Conservation (phyloP, 2,888 invertebrate genomes). For the Ellobium chinense region DNA sequence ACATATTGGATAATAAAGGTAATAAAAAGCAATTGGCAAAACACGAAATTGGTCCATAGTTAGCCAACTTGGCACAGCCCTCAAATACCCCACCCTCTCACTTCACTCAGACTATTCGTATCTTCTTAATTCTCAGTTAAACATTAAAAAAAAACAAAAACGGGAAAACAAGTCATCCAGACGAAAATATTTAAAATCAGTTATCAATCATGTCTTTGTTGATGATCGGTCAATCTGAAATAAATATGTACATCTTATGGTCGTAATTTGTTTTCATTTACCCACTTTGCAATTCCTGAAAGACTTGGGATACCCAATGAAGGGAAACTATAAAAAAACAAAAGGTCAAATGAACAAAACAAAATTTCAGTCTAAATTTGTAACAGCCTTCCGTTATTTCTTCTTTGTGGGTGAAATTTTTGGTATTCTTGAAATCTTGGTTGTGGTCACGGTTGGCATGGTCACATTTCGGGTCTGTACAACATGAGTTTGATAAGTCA, state of each 20-base stretch:
- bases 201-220: background rate
- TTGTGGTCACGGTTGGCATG: slow-evolving; percentile 59
- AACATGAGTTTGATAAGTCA: slow-evolving; percentile 76
- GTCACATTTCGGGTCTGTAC: slow-evolving; percentile 66
- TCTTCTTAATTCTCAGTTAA: background rate
- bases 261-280: background rate
- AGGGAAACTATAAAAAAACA: background rate
- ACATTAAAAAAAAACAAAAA: background rate
- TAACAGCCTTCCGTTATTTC: slow-evolving; percentile 35
- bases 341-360: background rate
- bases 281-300: slow-evolving; percentile 11
- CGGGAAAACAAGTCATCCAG: no score
- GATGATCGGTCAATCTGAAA: background rate
- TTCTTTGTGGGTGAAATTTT: slow-evolving; percentile 64
- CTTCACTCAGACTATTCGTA: background rate
- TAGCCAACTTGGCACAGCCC: background rate
- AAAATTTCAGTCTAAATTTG: background rate
- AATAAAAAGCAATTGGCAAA: background rate
- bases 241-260: slow-evolving; percentile 20
- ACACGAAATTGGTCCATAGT: background rate
- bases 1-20: no score
- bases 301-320: slow-evolving; percentile 19
- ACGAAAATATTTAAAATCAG: background rate
- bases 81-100: background rate
- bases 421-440: slow-evolving; percentile 71